phyloP scores from a whole-genome alignment of 2,113 vertebrate genomes.

The Daubentonia madagascariensis region DNA sequence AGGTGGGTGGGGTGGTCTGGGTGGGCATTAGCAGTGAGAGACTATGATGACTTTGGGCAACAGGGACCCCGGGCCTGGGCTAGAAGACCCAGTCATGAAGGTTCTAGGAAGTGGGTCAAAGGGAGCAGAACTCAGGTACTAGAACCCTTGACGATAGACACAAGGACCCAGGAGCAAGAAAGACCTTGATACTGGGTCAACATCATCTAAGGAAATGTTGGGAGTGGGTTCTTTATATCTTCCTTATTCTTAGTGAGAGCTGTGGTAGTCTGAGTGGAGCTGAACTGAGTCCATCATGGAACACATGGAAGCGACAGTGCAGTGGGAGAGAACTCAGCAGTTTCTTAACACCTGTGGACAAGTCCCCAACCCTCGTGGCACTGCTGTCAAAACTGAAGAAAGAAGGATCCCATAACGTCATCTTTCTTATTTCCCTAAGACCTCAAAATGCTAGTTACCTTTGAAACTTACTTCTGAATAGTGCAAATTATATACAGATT shows the following conservation, averaged over 20 bases:
- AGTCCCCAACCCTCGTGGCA: not conserved
- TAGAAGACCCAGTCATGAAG: not conserved
- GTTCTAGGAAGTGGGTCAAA: not conserved
- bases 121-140: not conserved
- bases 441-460: not conserved
- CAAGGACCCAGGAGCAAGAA: not conserved
- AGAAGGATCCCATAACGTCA: not conserved
- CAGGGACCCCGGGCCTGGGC: not conserved
- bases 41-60: not conserved
- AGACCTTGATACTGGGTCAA: not conserved
- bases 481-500: not conserved
- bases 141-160: not conserved
- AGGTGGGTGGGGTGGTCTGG: not conserved
- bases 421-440: not conserved
- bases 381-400: not conserved
- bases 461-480: not conserved
- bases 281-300: not conserved
- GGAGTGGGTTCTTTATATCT: not conserved
- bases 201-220: not conserved
- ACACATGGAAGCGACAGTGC: not conserved
- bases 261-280: not conserved
- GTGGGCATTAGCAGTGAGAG: not conserved
- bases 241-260: not conserved
- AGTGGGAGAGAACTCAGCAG: not conserved
- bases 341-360: not conserved